phyloP scores from a whole-genome alignment of 2,113 vertebrate species.

The Syngnathus scovelli region DNA sequence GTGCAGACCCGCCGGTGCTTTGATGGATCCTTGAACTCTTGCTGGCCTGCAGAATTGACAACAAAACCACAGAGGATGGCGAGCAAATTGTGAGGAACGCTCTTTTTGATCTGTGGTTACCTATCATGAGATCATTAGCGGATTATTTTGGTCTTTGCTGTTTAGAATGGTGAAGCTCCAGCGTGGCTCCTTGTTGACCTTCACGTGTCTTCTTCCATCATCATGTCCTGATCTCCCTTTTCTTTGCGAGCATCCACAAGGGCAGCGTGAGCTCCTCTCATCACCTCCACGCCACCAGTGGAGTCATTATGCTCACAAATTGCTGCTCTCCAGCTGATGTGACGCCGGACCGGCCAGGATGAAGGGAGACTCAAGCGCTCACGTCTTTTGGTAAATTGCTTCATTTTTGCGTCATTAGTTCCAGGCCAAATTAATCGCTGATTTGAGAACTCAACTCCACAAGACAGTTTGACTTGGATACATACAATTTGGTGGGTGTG shows the following conservation, averaged over 20 bases:
- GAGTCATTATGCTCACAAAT: conserved; percentile 37
- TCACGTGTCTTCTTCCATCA: conserved; percentile 22
- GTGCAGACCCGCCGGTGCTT: conserved; percentile 26
- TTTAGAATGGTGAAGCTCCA: conserved; percentile 6
- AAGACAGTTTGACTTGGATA: neutral
- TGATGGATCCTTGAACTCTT: conserved; percentile 57
- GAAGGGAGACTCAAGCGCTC: conserved; percentile 9
- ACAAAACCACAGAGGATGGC: neutral
- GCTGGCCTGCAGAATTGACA: neutral
- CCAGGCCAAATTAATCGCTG: neutral
- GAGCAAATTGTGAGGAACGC: neutral
- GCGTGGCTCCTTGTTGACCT: conserved; percentile 12
- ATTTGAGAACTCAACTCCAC: neutral
- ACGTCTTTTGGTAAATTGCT: neutral
- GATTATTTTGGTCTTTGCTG: neutral
- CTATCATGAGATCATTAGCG: neutral
- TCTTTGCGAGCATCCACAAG: conserved; percentile 30
- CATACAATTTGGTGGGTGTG: neutral
- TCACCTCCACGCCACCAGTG: conserved; percentile 33
- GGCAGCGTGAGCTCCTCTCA: conserved; percentile 43
- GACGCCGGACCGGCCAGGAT: conserved; percentile 31
- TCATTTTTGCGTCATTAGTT: neutral
- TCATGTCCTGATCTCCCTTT: conserved; percentile 36
- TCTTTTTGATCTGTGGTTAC: neutral
- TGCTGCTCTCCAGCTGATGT: conserved; percentile 38